These are phyloP conservation scores for Steromphala cineraria DNA, from an alignment of 2,888 invertebrate species.

Conservation along the genomic window DNA sequence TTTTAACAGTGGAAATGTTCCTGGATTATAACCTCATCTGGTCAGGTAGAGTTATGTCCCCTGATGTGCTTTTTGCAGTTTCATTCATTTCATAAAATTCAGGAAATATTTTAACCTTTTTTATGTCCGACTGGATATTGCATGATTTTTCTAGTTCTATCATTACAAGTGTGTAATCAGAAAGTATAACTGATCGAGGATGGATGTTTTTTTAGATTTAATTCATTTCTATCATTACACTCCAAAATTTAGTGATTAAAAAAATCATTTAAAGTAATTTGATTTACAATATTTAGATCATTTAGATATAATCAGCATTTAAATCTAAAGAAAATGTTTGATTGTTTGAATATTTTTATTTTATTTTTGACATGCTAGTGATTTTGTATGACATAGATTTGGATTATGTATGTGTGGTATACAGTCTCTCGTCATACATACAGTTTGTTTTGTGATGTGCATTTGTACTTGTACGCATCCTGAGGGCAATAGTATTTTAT, in stretches of 20 bases:
- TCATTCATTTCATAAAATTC: neutral
- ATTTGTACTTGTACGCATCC: too few relatives aligned
- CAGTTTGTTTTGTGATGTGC: too few relatives aligned
- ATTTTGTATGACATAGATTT: neutral
- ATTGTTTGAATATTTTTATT: neutral
- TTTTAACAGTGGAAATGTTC: conserved; percentile 51
- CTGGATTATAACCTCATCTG: conserved; percentile 60
- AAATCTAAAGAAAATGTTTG: neutral
- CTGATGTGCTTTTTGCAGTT: conserved; percentile 15
- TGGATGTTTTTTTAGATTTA: neutral
- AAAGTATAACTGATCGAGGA: too few relatives aligned
- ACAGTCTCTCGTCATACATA: too few relatives aligned
- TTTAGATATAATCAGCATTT: neutral
- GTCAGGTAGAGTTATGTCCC: conserved; percentile 50
- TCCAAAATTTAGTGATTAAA: neutral
- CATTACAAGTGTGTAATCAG: too few relatives aligned
- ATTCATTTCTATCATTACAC: neutral
- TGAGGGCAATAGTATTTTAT: too few relatives aligned
- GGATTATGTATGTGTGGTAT: neutral
- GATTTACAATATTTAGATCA: too few relatives aligned
- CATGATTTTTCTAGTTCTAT: neutral
- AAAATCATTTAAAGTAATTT: too few relatives aligned
- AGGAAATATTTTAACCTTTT: neutral
- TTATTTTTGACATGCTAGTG: neutral
- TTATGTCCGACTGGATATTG: neutral